These are phyloP conservation scores for Leptobrachium ailaonicum DNA, from an alignment of 2,113 vertebrate genomes.

Conservation along the genomic window DNA sequence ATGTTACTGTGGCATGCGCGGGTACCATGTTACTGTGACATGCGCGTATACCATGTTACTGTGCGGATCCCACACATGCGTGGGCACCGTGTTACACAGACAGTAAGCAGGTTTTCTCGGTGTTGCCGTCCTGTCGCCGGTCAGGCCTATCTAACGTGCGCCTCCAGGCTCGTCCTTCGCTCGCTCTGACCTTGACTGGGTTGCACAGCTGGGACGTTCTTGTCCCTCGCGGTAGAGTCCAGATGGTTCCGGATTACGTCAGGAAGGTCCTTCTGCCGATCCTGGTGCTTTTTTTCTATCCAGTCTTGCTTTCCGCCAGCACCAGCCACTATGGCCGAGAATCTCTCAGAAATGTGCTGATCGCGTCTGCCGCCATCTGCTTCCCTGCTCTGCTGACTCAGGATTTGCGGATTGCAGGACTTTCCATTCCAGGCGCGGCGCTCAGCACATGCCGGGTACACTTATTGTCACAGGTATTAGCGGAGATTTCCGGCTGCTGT, in stretches of 20 bases:
- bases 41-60: too few species aligned
- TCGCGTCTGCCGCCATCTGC: slow-evolving; percentile 13
- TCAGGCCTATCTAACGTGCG: too few species aligned
- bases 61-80: too few species aligned
- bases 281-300: slow-evolving; percentile 1
- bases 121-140: too few species aligned
- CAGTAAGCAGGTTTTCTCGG: too few species aligned
- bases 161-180: too few species aligned
- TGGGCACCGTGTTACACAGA: too few species aligned
- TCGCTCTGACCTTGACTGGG: neutral
- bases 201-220: neutral
- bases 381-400: slow-evolving; percentile 12
- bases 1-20: too few species aligned
- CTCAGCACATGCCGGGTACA: too few species aligned
- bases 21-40: too few species aligned
- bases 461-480: too few species aligned
- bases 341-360: slow-evolving; percentile 25
- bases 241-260: slow-evolving; percentile 25
- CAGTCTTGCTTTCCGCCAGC: slow-evolving; percentile 8
- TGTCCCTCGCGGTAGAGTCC: neutral
- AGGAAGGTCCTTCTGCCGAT: neutral
- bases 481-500: too few species aligned
- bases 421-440: neutral
- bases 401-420: neutral
- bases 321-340: slow-evolving; percentile 18